Conservation (phyloP, 2,113 vertebrate genomes). For the Tenrec ecaudatus region DNA sequence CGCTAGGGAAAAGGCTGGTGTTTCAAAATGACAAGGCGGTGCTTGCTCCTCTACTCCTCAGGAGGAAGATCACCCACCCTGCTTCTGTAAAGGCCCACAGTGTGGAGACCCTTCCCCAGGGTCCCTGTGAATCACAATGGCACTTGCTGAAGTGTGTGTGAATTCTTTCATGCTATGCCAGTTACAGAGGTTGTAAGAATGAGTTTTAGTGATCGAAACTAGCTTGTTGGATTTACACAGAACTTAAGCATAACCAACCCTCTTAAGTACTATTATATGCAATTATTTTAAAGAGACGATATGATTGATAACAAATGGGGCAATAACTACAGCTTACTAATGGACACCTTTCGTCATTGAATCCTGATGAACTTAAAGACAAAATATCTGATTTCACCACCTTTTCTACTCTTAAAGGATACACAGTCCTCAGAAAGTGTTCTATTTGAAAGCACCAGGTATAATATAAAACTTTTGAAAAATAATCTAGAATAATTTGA, state of each 20-base stretch:
- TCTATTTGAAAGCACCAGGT: neutral
- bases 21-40: too few species aligned
- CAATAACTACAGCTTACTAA: neutral
- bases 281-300: conserved; percentile 1
- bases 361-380: neutral
- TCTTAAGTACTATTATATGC: neutral
- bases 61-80: too few species aligned
- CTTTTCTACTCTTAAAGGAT: neutral
- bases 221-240: neutral
- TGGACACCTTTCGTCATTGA: conserved; percentile 6
- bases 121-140: too few species aligned
- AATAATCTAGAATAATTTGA: neutral
- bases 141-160: too few species aligned
- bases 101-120: too few species aligned
- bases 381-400: neutral
- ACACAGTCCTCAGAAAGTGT: neutral
- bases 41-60: too few species aligned
- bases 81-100: too few species aligned
- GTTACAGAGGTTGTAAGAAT: neutral
- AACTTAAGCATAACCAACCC: neutral
- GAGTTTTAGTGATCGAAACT: neutral
- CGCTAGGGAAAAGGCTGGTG: too few species aligned
- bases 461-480: neutral
- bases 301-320: neutral
- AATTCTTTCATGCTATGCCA: too few species aligned